These are phyloP conservation scores for Antechinus stuartii DNA, from an alignment of 2,113 vertebrate species.

Conservation along the genomic window DNA sequence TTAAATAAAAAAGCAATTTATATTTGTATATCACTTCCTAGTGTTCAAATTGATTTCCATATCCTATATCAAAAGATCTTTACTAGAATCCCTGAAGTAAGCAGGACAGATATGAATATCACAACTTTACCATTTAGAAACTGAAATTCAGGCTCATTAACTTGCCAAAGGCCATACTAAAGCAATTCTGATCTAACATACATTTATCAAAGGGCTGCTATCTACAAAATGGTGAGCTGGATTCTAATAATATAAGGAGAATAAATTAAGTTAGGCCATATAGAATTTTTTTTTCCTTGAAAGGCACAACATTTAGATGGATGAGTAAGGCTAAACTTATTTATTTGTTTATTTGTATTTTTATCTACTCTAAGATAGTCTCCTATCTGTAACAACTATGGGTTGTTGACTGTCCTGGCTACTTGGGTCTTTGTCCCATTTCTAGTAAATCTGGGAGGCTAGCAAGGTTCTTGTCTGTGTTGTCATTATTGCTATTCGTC, in stretches of 20 bases:
- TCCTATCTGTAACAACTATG: not conserved
- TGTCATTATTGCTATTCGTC: not conserved
- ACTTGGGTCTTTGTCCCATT: not conserved
- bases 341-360: not conserved
- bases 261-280: not conserved
- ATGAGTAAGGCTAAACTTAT: not conserved
- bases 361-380: not conserved
- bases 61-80: not conserved
- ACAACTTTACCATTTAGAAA: not conserved
- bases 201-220: not conserved
- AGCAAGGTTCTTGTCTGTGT: not conserved
- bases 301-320: not conserved
- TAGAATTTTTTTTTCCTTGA: not conserved
- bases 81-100: not conserved
- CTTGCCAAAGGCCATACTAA: not conserved
- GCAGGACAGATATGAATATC: not conserved
- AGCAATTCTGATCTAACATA: not conserved
- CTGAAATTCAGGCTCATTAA: not conserved
- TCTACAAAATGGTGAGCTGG: not conserved
- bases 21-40: not conserved
- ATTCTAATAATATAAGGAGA: not conserved
- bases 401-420: not conserved
- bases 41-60: not conserved
- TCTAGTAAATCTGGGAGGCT: not conserved
- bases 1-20: not conserved